phyloP scores from a whole-genome alignment of 53 echinoderm and acorn worm species.

The Henricia sp. region DNA sequence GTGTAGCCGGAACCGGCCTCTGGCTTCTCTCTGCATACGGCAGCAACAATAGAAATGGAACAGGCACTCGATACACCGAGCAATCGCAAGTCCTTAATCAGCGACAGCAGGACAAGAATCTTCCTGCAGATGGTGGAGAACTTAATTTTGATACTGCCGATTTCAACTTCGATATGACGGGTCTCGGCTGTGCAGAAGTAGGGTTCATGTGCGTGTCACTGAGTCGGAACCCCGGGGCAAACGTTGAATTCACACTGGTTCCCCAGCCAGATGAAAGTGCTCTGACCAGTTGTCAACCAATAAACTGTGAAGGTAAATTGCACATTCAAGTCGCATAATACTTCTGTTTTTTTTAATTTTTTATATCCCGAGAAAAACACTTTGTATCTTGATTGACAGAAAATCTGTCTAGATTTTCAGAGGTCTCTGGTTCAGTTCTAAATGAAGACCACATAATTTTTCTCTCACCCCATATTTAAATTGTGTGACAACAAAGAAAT shows the following conservation, averaged over 20 bases:
- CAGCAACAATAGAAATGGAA: conserved; percentile 71
- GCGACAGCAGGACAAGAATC: conserved; percentile 65
- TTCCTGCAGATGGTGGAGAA: conserved; percentile 58
- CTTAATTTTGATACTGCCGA: conserved; percentile 74
- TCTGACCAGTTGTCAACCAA: conserved; percentile 78
- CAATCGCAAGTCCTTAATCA: conserved; percentile 67
- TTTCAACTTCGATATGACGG: conserved; percentile 87
- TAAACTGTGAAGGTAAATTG: conserved; percentile 86
- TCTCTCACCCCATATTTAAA: too few species aligned
- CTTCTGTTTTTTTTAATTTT: too few species aligned
- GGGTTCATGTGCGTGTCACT: conserved; percentile 80
- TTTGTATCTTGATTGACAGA: too few species aligned
- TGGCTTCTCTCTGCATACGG: conserved; percentile 78
- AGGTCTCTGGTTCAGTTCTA: too few species aligned
- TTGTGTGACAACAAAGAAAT: too few species aligned
- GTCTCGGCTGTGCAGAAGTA: conserved; percentile 73
- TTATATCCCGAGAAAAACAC: too few species aligned
- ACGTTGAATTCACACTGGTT: conserved; percentile 72
- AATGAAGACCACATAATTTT: too few species aligned
- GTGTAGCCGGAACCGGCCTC: conserved; percentile 74
- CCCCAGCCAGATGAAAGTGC: conserved; percentile 74
- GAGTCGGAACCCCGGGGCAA: conserved; percentile 56
- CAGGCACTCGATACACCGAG: conserved; percentile 63
- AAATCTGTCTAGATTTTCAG: too few species aligned
- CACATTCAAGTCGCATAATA: too few species aligned